phyloP scores from a whole-genome alignment of 1,140 invertebrate species.

The Eumaeus atala region DNA sequence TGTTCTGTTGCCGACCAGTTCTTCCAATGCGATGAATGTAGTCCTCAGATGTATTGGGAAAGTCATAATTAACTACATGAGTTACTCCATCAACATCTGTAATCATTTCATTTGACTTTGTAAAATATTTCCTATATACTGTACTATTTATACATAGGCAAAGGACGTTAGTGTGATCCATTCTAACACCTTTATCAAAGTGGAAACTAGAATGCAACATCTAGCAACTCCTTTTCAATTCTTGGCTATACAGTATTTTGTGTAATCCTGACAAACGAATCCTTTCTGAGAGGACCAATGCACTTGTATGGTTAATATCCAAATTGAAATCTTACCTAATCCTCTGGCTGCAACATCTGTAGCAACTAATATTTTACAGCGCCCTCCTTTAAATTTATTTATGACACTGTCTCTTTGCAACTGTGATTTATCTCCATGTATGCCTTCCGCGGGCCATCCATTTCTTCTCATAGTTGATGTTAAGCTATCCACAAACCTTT shows the following conservation, averaged over 20 bases:
- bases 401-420: constrained; percentile 77
- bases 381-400: constrained; percentile 47
- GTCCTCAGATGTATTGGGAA: constrained; percentile 90
- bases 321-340: constrained; percentile 78
- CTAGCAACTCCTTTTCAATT: too few relatives aligned
- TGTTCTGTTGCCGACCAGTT: constrained; percentile 86
- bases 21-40: constrained; percentile 93
- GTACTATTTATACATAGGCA: too few relatives aligned
- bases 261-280: too few relatives aligned
- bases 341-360: constrained; percentile 89
- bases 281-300: too few relatives aligned
- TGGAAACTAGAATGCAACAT: too few relatives aligned
- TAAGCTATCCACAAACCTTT: constrained; percentile 86
- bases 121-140: too few relatives aligned
- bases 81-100: constrained; percentile 85
- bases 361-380: constrained; percentile 78
- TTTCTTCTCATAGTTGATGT: constrained; percentile 77
- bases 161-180: too few relatives aligned
- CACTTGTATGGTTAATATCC: too few relatives aligned
- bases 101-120: constrained; percentile 24
- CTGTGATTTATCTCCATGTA: constrained; percentile 86
- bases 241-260: too few relatives aligned
- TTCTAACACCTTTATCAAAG: too few relatives aligned
- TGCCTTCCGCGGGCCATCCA: constrained; percentile 80
- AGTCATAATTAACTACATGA: constrained; percentile 93